A percentile compares a stretch with the other conserved stretches of the same genome.
Conservation (phyloP, 2,888 invertebrate species). For the Romanomermis culicivorax region DNA sequence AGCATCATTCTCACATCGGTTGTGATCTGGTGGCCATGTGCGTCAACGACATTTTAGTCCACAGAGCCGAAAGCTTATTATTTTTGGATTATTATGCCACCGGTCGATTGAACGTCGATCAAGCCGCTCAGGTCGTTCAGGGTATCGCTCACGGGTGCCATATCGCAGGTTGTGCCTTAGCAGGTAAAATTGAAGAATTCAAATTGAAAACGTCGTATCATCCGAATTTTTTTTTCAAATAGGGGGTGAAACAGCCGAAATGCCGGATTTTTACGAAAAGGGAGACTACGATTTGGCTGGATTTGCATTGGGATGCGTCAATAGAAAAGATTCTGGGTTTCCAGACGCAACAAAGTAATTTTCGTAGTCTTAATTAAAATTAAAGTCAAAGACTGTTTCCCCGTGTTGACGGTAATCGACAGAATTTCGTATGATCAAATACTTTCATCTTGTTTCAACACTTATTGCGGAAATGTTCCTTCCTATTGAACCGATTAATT, state of each 20-base stretch:
- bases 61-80: slow-evolving; percentile 81
- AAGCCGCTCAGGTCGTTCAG: slow-evolving; percentile 53
- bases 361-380: too few relatives aligned
- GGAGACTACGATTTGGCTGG: slow-evolving; percentile 88
- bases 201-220: not conserved
- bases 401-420: too few relatives aligned
- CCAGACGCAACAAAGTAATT: slow-evolving; percentile 11
- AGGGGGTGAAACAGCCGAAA: slow-evolving; percentile 90
- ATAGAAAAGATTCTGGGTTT: slow-evolving; percentile 41
- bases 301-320: slow-evolving; percentile 78
- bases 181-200: slow-evolving; percentile 49
- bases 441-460: too few relatives aligned
- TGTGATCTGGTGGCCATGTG: slow-evolving; percentile 94
- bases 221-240: slow-evolving; percentile 12
- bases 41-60: slow-evolving; percentile 81
- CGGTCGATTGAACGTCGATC: slow-evolving; percentile 52
- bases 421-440: too few relatives aligned
- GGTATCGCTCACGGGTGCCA: slow-evolving; percentile 73
- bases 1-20: slow-evolving; percentile 60
- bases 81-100: slow-evolving; percentile 93
- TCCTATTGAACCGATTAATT: too few relatives aligned
- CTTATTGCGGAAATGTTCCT: too few relatives aligned
- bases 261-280: slow-evolving; percentile 72
- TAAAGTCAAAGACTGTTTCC: too few relatives aligned
- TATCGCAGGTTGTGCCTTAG: slow-evolving; percentile 59